Conservation (phyloP, 2,797 vertebrate genomes). For the Hyperoplus lanceolatus region DNA sequence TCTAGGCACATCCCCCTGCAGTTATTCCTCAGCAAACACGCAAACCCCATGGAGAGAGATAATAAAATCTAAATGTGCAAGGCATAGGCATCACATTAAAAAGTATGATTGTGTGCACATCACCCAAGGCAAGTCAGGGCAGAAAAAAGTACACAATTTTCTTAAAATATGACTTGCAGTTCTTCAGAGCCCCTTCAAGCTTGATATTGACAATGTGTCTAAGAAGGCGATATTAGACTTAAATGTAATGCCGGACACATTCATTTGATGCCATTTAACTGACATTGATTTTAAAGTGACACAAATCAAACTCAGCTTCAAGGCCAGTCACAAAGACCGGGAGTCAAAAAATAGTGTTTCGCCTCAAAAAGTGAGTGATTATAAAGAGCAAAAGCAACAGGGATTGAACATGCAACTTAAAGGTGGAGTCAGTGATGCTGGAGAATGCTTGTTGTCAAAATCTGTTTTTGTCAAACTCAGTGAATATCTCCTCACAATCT, state of each 20-base stretch:
- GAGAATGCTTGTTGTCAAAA: no score
- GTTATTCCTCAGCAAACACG: constrained; percentile 6
- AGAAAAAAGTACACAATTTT: background rate
- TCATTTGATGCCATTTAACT: background rate
- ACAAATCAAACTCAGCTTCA: background rate
- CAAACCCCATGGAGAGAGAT: background rate
- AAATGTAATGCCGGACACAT: background rate
- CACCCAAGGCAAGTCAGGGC: background rate
- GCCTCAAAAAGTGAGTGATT: no score
- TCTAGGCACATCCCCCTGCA: background rate
- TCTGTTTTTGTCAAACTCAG: no score
- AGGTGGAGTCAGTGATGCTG: no score
- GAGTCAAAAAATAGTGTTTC: background rate
- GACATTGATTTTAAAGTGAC: background rate
- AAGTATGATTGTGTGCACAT: background rate
- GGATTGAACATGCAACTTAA: background rate
- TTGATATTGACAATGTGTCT: background rate
- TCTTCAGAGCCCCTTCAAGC: background rate
- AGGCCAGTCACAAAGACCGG: background rate
- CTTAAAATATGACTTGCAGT: background rate
- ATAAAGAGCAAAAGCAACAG: background rate
- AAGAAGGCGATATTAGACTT: constrained; percentile 8
- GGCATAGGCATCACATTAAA: background rate
- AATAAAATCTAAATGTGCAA: background rate
- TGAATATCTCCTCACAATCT: background rate